Percentiles rank a stretch among this genome's conserved stretches.
These are phyloP conservation scores for Shargacucullia verbasci DNA, from an alignment of 2,888 invertebrate species.

Conservation along the genomic window DNA sequence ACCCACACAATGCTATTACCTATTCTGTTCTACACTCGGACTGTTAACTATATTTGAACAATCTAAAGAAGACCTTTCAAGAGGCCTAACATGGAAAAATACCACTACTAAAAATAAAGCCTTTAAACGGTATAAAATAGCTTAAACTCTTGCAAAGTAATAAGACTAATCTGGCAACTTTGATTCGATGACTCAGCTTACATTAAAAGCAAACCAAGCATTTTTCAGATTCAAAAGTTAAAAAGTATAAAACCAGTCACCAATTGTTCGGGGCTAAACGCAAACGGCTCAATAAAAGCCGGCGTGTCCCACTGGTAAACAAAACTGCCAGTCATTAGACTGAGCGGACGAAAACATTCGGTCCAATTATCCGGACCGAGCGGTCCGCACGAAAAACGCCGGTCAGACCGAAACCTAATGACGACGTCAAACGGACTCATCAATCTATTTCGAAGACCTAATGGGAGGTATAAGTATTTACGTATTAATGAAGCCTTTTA, in stretches of 20 bases:
- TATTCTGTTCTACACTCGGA: too few relatives aligned
- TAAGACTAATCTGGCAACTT: not conserved
- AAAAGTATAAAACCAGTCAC: conserved; percentile 70
- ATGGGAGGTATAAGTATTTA: conserved; percentile 45
- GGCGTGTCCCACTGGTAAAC: conserved; percentile 82
- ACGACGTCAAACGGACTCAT: conserved; percentile 83
- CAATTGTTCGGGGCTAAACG: conserved; percentile 72
- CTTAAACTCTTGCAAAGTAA: too few relatives aligned
- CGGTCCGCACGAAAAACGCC: conserved; percentile 75
- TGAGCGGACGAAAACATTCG: conserved; percentile 83
- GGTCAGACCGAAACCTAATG: conserved; percentile 79
- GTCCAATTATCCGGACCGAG: conserved; percentile 81
- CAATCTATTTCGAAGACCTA: conserved; percentile 77
- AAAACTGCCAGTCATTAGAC: conserved; percentile 87
- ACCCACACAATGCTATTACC: too few relatives aligned
- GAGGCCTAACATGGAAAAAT: too few relatives aligned
- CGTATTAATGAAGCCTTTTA: conserved; percentile 9
- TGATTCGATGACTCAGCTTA: conserved; percentile 7
- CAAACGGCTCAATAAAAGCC: conserved; percentile 84
- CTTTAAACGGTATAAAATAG: too few relatives aligned
- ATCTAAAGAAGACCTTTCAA: too few relatives aligned
- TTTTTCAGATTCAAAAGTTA: conserved; percentile 54
- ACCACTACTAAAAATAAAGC: too few relatives aligned
- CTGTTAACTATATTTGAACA: too few relatives aligned
- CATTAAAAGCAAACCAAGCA: conserved; percentile 37